Conservation (phyloP, 2,797 vertebrate genomes). For the Helarctos malayanus region DNA sequence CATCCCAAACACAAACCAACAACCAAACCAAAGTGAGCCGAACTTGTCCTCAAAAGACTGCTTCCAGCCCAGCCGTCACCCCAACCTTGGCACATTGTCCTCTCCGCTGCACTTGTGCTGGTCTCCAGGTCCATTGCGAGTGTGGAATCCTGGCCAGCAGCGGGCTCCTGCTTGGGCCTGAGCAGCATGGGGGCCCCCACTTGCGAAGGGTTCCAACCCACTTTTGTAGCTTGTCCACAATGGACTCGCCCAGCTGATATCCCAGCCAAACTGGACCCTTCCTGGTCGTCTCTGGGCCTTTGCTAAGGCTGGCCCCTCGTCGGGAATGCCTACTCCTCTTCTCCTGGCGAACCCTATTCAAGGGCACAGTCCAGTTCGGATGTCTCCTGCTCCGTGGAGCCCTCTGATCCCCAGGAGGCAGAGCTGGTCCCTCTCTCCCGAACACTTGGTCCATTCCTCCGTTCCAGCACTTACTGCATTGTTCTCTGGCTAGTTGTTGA, state of each 20-base stretch:
- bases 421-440: not conserved
- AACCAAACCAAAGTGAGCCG: not conserved
- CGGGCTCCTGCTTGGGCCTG: not conserved
- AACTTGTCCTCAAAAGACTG: not conserved
- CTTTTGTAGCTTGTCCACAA: not conserved
- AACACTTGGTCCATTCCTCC: not conserved
- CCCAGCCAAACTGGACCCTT: not conserved
- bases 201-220: not conserved
- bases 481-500: not conserved
- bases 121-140: not conserved
- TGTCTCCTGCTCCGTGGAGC: not conserved
- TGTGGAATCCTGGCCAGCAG: rapidly evolving
- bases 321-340: not conserved
- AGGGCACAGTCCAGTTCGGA: not conserved
- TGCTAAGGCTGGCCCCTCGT: not conserved
- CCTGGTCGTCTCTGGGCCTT: not conserved
- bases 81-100: not conserved
- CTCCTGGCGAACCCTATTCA: not conserved
- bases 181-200: not conserved
- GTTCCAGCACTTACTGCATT: not conserved
- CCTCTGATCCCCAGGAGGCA: not conserved
- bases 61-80: not conserved
- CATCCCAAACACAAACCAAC: not conserved
- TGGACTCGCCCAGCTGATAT: not conserved
- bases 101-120: rapidly evolving